Evolutionary conservation across 2,888 invertebrate species (phyloP).

Genomic region (Acrocera orbiculus): DNA sequence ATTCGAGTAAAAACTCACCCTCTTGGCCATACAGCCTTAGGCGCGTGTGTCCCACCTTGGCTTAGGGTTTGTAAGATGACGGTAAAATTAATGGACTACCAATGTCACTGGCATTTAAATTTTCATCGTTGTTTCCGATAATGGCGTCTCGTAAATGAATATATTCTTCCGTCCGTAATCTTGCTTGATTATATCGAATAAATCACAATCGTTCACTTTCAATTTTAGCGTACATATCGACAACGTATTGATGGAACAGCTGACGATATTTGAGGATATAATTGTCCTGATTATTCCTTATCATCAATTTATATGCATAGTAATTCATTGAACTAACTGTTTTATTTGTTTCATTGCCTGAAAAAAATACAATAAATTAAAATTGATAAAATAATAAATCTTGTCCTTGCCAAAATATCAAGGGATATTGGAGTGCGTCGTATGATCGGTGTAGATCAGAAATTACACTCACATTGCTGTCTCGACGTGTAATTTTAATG

Average conservation of each 20-base stretch:
- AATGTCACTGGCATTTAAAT: slow-evolving; percentile 1
- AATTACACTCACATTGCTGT: slow-evolving; percentile 8
- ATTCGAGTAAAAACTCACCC: too few species aligned
- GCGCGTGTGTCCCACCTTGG: too few species aligned
- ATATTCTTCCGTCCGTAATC: slow-evolving; percentile 3
- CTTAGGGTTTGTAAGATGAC: slow-evolving; percentile 15
- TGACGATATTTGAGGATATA: slow-evolving; percentile 12
- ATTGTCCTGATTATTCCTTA: slow-evolving; percentile 12
- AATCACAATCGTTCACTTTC: slow-evolving; percentile 18
- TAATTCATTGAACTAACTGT: slow-evolving; percentile 15
- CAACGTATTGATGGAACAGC: slow-evolving; percentile 19
- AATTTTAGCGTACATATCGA: slow-evolving; percentile 21
- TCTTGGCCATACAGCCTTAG: too few species aligned
- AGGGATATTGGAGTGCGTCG: slow-evolving; percentile 16
- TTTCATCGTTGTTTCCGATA: neutral
- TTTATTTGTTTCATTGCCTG: too few species aligned
- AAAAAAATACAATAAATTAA: too few species aligned
- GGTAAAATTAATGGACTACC: slow-evolving; percentile 14
- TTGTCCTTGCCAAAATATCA: slow-evolving; percentile 16
- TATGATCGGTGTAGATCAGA: too few species aligned
- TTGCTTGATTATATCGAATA: neutral
- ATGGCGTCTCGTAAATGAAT: neutral
- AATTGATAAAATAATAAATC: slow-evolving; percentile 6
- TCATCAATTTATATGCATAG: slow-evolving; percentile 17
- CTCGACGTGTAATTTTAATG: slow-evolving; percentile 1